Evolutionary conservation across 1,140 invertebrate species (phyloP), one percentile per base, ranked within the genome.

Genomic region (Micrasema longulum): DNA sequence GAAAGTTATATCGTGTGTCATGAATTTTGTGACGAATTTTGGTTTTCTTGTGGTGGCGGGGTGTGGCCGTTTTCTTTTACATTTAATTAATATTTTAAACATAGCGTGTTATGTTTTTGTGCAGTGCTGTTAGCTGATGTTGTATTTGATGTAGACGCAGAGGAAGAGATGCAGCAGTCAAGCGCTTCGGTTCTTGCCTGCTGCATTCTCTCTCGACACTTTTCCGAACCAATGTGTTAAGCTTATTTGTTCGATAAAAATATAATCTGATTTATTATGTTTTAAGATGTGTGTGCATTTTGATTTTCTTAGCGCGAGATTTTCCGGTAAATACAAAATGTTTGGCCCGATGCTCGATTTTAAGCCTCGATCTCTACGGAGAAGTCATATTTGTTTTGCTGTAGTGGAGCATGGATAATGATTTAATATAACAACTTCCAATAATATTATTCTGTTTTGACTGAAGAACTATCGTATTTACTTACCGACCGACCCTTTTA

Each of bases 101-200:
- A 74, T 74, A 74, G 67, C 65, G 73, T 75, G 73, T 71, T 71
- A 57, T 74, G 52, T 53, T 74, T 66, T 74, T 74, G 60, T 75
- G 69, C 55, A 71, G 73, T 75, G 73, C 60, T 60, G 57, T 31
- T 74, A 71, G 72, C 68, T 69, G 68, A 67, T 64, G 43, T 52
- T 48, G 63, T 55, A 55, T 53, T 68, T 68, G 50, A 53, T 41
- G 50, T 71, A 71, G 68, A 48, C 12, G 23, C 48, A 62, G 48
- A 45, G 50, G 20, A 48, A 48, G 36, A 23, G 45, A 36, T 74
- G 62, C 60, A 70, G 18, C 66, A 35, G 53, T 62, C 53, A 66
- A 52, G 31, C 6, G 14, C 22, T 31, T 26, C 10, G 64, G 14
- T n/a, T 31, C 9, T 47, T 57, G 52, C 67, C 67, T 62, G 53